Conservation (phyloP, 2,113 vertebrate genomes). For the Hyperopisus bebe region DNA sequence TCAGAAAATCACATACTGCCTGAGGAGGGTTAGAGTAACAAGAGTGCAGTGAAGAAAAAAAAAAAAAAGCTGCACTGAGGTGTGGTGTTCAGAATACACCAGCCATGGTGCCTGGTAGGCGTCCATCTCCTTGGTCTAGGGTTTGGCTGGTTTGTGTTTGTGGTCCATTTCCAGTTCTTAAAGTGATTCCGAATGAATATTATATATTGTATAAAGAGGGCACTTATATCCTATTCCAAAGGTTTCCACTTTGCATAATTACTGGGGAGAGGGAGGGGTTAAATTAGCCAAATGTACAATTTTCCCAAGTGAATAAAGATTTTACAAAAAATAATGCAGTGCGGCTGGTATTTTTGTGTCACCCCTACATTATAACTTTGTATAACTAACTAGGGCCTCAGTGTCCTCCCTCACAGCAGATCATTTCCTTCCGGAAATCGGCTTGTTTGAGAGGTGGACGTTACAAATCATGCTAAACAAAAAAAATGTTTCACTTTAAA, state of each 20-base stretch:
- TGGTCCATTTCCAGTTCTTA: constrained; percentile 12
- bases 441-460: neutral
- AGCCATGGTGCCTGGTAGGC: neutral
- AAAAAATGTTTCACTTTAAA: neutral
- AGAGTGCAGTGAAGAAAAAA: neutral
- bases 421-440: neutral
- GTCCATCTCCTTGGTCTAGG: neutral
- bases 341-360: neutral
- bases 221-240: constrained; percentile 55
- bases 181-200: constrained; percentile 9
- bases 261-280: constrained; percentile 58
- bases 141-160: neutral
- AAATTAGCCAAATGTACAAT: constrained; percentile 58
- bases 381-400: neutral
- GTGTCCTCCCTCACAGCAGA: neutral
- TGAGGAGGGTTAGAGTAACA: neutral
- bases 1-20: neutral
- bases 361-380: neutral
- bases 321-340: constrained; percentile 33
- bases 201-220: constrained; percentile 12
- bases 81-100: neutral
- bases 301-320: constrained; percentile 39
- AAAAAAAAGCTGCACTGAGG: neutral
- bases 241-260: constrained; percentile 39
- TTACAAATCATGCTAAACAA: neutral